phyloP scores from a whole-genome alignment of 2,797 vertebrate genomes.

The Catostomus latipinnis region DNA sequence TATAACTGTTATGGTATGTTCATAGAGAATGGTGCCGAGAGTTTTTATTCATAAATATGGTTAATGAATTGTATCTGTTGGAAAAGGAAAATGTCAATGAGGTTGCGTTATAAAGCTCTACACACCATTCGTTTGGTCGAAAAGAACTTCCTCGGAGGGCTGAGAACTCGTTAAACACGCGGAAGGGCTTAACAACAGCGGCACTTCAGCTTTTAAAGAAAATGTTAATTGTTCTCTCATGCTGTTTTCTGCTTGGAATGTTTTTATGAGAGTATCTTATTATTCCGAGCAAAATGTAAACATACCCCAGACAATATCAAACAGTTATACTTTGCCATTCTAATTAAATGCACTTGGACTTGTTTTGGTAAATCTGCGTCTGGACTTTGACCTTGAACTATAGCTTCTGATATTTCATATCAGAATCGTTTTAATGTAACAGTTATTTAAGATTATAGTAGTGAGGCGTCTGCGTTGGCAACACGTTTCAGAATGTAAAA shows the following conservation, averaged over 20 bases:
- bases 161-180: not conserved
- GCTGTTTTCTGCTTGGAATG: not conserved
- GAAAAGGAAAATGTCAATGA: not conserved
- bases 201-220: not conserved
- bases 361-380: constrained; percentile 55
- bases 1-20: not conserved
- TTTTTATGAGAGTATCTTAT: not conserved
- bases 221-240: not conserved
- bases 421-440: not conserved
- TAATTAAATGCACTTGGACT: constrained; percentile 59
- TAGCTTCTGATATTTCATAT: constrained; percentile 14
- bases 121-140: constrained; percentile 2
- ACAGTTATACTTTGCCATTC: not conserved
- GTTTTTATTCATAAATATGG: not conserved
- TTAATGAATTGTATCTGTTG: not conserved
- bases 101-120: not conserved
- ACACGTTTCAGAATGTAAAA: not conserved
- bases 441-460: not conserved
- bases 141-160: not conserved
- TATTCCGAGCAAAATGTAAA: not conserved
- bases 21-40: no score
- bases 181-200: constrained; percentile 5
- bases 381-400: constrained; percentile 67
- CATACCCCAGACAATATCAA: not conserved
- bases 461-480: not conserved